Conservation (phyloP, 2,888 invertebrate species). For the Drosophila neotestacea region DNA sequence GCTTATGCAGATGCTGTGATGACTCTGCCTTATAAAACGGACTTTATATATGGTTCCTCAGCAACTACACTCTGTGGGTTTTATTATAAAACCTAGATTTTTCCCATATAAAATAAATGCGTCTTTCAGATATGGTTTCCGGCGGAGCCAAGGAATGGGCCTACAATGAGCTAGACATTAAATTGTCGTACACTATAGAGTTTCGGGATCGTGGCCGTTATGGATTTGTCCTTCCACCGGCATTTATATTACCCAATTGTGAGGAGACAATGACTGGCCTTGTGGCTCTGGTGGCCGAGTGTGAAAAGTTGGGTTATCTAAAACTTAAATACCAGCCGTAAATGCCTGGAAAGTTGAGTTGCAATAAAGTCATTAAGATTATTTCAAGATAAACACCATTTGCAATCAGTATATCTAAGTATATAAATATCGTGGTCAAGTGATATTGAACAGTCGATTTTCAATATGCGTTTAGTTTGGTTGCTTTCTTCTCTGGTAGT, state of each 20-base stretch:
- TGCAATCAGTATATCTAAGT: not conserved
- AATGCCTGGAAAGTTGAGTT: slow-evolving; percentile 17
- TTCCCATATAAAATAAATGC: too few relatives aligned
- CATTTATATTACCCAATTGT: slow-evolving; percentile 87
- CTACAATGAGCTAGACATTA: slow-evolving; percentile 85
- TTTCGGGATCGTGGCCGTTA: slow-evolving; percentile 88
- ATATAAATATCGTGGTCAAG: slow-evolving; percentile 12
- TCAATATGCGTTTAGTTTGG: slow-evolving; percentile 63
- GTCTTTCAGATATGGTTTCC: slow-evolving; percentile 79
- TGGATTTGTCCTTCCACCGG: slow-evolving; percentile 89
- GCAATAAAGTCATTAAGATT: slow-evolving; percentile 59
- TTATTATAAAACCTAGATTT: too few relatives aligned
- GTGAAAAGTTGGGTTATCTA: slow-evolving; percentile 81
- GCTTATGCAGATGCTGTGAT: slow-evolving; percentile 86
- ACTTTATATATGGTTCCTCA: slow-evolving; percentile 86
- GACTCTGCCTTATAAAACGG: slow-evolving; percentile 85
- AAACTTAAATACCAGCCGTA: slow-evolving; percentile 45
- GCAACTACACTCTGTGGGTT: slow-evolving; percentile 86
- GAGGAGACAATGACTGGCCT: slow-evolving; percentile 87
- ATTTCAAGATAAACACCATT: slow-evolving; percentile 11
- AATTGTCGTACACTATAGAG: slow-evolving; percentile 85
- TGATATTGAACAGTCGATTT: slow-evolving; percentile 35
- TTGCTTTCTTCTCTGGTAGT: slow-evolving; percentile 59
- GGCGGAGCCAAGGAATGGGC: slow-evolving; percentile 86
- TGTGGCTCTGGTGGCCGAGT: slow-evolving; percentile 79